Evolutionary conservation across 2,797 vertebrate genomes (phyloP).

Genomic region (Meriones psammophilus): DNA sequence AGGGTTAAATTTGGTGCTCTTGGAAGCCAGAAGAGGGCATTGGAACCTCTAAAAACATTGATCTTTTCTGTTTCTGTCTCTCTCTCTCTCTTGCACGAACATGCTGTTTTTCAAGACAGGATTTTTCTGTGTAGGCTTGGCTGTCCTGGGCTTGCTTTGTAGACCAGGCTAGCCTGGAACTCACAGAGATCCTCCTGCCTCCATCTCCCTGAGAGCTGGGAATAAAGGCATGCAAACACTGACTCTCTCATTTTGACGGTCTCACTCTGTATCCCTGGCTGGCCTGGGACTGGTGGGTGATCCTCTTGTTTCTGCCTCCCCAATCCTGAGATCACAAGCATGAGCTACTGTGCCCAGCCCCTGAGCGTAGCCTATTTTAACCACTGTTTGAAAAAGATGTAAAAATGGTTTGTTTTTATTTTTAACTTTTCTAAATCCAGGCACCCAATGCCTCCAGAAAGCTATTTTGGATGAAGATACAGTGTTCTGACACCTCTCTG

Average conservation of each 20-base stretch:
- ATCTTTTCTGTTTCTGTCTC: not conserved
- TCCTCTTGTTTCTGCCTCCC: not conserved
- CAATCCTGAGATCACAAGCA: not conserved
- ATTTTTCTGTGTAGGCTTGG: not conserved
- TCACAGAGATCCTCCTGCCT: not conserved
- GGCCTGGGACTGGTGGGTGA: not conserved
- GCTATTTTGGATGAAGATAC: slow-evolving; percentile 74
- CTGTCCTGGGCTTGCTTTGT: not conserved
- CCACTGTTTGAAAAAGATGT: slow-evolving; percentile 66
- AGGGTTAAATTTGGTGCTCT: not conserved
- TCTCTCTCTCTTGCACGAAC: not conserved
- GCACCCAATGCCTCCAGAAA: slow-evolving; percentile 61
- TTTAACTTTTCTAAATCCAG: slow-evolving; percentile 79
- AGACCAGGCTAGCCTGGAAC: not conserved
- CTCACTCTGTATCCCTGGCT: not conserved
- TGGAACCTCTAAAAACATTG: too few species aligned
- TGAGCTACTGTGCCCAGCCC: not conserved
- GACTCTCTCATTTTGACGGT: not conserved
- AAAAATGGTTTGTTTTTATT: slow-evolving; percentile 74
- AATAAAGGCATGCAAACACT: not conserved
- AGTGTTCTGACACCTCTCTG: slow-evolving; percentile 71
- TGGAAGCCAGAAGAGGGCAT: not conserved
- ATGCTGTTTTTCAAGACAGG: not conserved
- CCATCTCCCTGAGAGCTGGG: not conserved
- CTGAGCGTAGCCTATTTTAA: slow-evolving; percentile 28